phyloP scores from a whole-genome alignment of 1,140 invertebrate species.

The Drosophila dunni region DNA sequence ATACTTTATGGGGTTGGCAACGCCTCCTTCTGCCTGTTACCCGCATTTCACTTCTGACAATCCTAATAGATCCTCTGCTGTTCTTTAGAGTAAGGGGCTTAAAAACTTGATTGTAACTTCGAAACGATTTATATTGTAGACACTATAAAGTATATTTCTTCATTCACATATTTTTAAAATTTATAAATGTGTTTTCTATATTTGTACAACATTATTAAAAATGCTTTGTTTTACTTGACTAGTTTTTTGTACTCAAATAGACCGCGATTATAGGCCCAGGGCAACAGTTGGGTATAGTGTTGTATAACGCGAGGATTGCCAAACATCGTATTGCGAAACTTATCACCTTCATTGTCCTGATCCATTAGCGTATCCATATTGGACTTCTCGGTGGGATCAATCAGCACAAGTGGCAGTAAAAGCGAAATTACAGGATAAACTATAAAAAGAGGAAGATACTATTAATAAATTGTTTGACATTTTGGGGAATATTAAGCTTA shows the following conservation, averaged over 20 bases:
- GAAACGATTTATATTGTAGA: too few species aligned
- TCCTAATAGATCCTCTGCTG: too few species aligned
- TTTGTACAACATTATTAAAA: neutral
- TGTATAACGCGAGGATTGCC: constrained; percentile 39
- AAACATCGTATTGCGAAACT: constrained; percentile 56
- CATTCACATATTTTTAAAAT: neutral
- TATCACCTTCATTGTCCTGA: constrained; percentile 37
- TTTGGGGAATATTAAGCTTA: constrained; percentile 15
- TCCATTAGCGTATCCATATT: constrained; percentile 65
- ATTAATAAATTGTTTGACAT: neutral
- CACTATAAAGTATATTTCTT: neutral
- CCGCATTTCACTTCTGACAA: too few species aligned
- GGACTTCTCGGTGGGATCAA: constrained; percentile 58
- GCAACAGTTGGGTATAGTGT: constrained; percentile 53
- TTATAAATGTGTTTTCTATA: neutral
- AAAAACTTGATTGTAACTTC: too few species aligned
- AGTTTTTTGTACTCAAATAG: constrained; percentile 51
- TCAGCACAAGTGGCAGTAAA: constrained; percentile 57
- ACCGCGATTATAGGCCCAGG: constrained; percentile 70
- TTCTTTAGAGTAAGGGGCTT: too few species aligned
- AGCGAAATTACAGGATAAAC: constrained; percentile 50
- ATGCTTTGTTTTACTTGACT: neutral
- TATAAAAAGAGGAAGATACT: neutral
- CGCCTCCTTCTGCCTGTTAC: too few species aligned
- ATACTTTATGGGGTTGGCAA: too few species aligned